Base-by-base conservation (phyloP, 2,797 vertebrate species). In the Oceanodroma leucorhoa region DNA sequence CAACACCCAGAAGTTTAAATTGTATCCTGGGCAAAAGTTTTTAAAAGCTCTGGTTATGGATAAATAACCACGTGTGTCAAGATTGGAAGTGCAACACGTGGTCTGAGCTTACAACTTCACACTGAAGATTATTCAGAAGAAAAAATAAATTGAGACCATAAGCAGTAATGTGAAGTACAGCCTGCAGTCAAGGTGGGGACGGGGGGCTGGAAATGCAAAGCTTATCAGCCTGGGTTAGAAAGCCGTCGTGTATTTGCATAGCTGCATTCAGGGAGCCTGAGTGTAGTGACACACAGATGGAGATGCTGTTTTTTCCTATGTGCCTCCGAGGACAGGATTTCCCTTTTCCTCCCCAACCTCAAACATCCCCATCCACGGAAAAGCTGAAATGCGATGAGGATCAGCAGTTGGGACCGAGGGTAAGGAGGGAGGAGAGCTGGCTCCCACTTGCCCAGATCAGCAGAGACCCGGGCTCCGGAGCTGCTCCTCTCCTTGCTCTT, bases 11-110 rank as follows among this genome's bases (percentile, higher is more conserved):
- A 19, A 72, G 38, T 51, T 69, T n/a, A 26, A 90, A 41, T 3
- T 20, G 14, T 9, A 36, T 4, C 10, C 40, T 3, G 1, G 60
- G 50, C 18, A 48, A 75, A 61, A 62, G 24, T 5, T 21, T 7
- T 5, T 9, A 30, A 23, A 26, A 70, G 11, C 0, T 6, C 23
- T 41, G 38, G 32, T 9, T 38, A 22, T 5, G 30, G 72, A 20
- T 38, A 65, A 73, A 64, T 5, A 51, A 46, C 11, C 11, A 30
- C 29, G 27, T 10, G 3, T 0, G 2, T 45, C 50, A 46, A 16
- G 4, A 19, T 26, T 6, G 32, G n/a, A 54, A 76, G 55, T 2
- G 36, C 57, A 70, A 41, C 10, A 5, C 0, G 0, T 15, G 41
- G 21, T n/a, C 30, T 10, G 4, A 32, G 54, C 48, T 41, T 24